Conservation (phyloP, 2,797 vertebrate species). For the Cyclopterus lumpus region DNA sequence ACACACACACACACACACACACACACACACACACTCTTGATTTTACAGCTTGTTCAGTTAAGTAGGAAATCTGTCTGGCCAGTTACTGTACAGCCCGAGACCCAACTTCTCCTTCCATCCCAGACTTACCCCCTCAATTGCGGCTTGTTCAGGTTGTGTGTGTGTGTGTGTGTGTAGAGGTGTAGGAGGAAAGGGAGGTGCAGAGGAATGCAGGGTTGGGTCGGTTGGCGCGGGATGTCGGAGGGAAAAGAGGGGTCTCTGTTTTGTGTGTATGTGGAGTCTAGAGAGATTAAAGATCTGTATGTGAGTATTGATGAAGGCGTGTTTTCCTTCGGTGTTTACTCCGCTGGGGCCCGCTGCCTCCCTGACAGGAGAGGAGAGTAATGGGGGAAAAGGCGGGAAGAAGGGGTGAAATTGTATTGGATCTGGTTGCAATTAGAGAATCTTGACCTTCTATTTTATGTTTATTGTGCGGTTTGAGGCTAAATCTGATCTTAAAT, state of each 20-base stretch:
- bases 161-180: slow-evolving; percentile 39
- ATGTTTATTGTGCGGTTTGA: not conserved
- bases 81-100: slow-evolving; percentile 65
- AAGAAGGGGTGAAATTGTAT: not conserved
- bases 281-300: slow-evolving; percentile 64
- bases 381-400: not conserved
- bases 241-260: slow-evolving; percentile 75
- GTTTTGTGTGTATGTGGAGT: slow-evolving; percentile 66
- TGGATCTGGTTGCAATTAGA: slow-evolving; percentile 1
- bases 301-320: slow-evolving; percentile 72
- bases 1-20: slow-evolving; percentile 28
- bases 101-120: slow-evolving; percentile 41
- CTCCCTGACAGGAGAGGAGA: slow-evolving; percentile 48
- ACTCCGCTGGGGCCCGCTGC: slow-evolving; percentile 52
- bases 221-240: slow-evolving; percentile 60
- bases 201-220: slow-evolving; percentile 73
- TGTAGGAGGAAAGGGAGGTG: slow-evolving; percentile 45
- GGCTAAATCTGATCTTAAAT: not conserved
- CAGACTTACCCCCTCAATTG: slow-evolving; percentile 72
- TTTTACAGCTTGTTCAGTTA: slow-evolving; percentile 60
- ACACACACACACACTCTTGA: slow-evolving; percentile 20
- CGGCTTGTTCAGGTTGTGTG: slow-evolving; percentile 69
- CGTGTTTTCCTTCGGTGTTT: slow-evolving; percentile 71
- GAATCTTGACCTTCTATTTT: not conserved
- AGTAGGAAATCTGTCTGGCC: slow-evolving; percentile 63